Conservation (phyloP, 2,797 vertebrate species). For the Danio albolineatus region DNA sequence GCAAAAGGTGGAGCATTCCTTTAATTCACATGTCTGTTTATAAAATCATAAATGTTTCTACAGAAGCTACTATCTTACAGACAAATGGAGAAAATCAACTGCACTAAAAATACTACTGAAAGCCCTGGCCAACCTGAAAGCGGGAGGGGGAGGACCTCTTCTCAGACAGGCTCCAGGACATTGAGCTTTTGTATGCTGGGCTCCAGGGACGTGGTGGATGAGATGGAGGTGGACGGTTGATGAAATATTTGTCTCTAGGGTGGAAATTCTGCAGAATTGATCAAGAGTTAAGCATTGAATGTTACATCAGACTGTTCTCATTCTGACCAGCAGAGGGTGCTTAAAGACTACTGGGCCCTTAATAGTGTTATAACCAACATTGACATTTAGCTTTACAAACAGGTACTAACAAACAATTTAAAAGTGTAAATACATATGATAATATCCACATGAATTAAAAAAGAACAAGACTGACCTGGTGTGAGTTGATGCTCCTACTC, state of each 20-base stretch:
- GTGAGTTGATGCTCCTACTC: constrained; percentile 79
- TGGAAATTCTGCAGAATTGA: constrained; percentile 69
- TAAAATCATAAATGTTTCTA: neutral
- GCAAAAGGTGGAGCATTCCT: no score
- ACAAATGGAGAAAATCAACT: neutral
- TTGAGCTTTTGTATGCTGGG: constrained; percentile 72
- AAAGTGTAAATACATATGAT: neutral
- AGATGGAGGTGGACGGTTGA: constrained; percentile 72
- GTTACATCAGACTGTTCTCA: constrained; percentile 3
- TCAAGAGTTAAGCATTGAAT: constrained; percentile 27
- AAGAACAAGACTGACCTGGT: constrained; percentile 77
- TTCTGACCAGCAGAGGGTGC: constrained; percentile 45
- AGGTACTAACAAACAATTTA: no score
- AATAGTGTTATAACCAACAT: neutral
- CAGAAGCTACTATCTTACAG: neutral
- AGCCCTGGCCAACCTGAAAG: constrained; percentile 78
- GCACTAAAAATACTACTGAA: constrained; percentile 3
- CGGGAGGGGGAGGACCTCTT: constrained; percentile 81
- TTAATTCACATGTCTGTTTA: neutral
- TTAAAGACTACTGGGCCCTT: neutral
- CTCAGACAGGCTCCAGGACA: constrained; percentile 76
- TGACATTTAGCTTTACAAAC: neutral
- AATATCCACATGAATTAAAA: neutral
- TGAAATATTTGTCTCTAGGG: constrained; percentile 72
- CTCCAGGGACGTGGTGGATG: constrained; percentile 79